phyloP scores from a whole-genome alignment of 1,140 invertebrate genomes.

The Lucilia cuprina region DNA sequence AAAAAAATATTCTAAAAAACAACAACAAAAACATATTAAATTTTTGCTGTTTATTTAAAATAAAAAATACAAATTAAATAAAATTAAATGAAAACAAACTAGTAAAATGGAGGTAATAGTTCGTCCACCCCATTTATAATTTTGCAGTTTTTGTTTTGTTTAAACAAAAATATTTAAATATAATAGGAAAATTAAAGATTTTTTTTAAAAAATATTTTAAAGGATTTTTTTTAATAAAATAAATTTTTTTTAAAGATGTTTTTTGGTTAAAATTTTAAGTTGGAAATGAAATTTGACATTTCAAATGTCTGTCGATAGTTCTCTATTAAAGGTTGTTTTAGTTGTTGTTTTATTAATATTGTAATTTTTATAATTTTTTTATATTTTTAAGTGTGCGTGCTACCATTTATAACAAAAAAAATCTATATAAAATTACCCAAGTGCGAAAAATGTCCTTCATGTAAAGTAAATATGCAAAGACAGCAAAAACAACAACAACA shows the following conservation, averaged over 20 bases:
- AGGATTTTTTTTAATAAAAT: too few relatives aligned
- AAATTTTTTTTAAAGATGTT: too few relatives aligned
- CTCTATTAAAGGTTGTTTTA: too few relatives aligned
- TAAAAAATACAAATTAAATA: background rate
- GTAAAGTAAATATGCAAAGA: background rate
- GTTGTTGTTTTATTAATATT: too few relatives aligned
- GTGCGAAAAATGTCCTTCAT: constrained; percentile 4
- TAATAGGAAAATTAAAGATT: too few relatives aligned
- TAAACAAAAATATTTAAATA: too few relatives aligned
- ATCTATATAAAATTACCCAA: background rate
- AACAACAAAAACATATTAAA: background rate
- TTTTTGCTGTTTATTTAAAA: background rate
- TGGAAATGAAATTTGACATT: too few relatives aligned
- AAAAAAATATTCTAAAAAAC: background rate
- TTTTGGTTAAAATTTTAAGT: too few relatives aligned
- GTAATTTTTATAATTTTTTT: background rate
- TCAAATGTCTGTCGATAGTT: too few relatives aligned
- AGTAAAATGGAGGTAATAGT: background rate
- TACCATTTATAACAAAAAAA: too few relatives aligned
- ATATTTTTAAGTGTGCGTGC: background rate
- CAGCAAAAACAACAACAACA: background rate
- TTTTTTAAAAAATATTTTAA: too few relatives aligned
- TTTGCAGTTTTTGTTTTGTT: background rate
- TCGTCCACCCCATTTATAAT: background rate
- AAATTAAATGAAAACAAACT: background rate